Base-by-base conservation (phyloP, 2,113 vertebrate species). In the Canis aureus region DNA sequence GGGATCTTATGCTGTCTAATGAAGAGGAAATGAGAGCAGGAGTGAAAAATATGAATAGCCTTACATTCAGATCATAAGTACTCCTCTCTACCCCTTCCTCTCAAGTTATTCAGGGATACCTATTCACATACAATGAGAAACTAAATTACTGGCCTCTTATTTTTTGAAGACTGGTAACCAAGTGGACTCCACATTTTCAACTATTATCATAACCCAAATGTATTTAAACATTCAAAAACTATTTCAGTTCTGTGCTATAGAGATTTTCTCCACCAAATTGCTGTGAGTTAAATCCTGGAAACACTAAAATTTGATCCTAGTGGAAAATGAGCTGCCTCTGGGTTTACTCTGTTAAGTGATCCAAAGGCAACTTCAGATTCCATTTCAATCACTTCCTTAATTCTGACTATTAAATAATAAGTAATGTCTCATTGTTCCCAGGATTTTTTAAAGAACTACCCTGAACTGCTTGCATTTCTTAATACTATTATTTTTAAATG, bases 341-440 rank as follows among this genome's bases (percentile, higher is more conserved):
- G 32, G 66, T 53, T 95, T 85, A 95, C 60, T 69, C 38, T 67
- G 20, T 5, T 27, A 64, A 71, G 35, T 17, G n/a, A 94, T 35
- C 55, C 83, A 92, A 71, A 94, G 67, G 59, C 23, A 96, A 76
- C 73, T 71, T 55, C 38, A 19, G 55, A 71, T 86, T 97, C 71
- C 71, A 67, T 67, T 87, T 92, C 51, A 71, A 71, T 78, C 87
- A 69, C 59, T 64, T 19, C n/a, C 12, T 12, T 74, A 60, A 80
- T 73, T 78, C 55, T 55, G 17, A 88, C 73, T 23, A 51, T 25
- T 43, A 59, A 55, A 8, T 62, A 89, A 89, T 57, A 89, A 89
- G 22, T 62, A 29, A 74, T 43, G 53, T 64, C 53, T 25, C 71
- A 57, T 29, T 79, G 57, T 7, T 71, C 53, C 38, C 13, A 29